Evolutionary conservation across 2,888 invertebrate genomes (phyloP).

Genomic region (Dysmachus trigonus): DNA sequence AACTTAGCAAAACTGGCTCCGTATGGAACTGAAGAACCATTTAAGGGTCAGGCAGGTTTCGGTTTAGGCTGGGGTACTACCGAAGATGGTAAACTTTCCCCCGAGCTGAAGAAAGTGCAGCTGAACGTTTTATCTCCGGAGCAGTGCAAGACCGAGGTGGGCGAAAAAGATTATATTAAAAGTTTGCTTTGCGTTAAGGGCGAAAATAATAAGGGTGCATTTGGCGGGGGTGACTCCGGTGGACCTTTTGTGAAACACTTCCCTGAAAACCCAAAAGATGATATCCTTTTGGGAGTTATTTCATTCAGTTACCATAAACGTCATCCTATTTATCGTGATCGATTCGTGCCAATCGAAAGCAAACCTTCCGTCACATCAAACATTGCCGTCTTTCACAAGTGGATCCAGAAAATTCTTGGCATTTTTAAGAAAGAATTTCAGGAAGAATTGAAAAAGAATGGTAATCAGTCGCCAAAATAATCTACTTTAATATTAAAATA

Average conservation of each 20-base stretch:
- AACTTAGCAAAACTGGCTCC: not conserved
- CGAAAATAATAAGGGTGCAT: not conserved
- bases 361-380: not conserved
- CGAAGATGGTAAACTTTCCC: not conserved
- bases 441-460: not conserved
- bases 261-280: not conserved
- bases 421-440: not conserved
- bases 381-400: not conserved
- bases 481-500: not conserved
- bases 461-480: not conserved
- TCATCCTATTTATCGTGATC: not conserved
- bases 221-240: not conserved
- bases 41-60: not conserved
- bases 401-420: not conserved
- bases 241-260: not conserved
- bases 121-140: not conserved
- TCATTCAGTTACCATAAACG: not conserved
- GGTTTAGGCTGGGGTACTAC: not conserved
- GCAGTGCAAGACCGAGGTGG: not conserved
- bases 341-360: not conserved
- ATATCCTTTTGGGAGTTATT: not conserved
- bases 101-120: not conserved
- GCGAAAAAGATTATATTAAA: not conserved
- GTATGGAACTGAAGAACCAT: not conserved
- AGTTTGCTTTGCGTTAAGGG: not conserved